Base-by-base conservation (phyloP, 2,888 invertebrate species). In the Bombylius discolor region DNA sequence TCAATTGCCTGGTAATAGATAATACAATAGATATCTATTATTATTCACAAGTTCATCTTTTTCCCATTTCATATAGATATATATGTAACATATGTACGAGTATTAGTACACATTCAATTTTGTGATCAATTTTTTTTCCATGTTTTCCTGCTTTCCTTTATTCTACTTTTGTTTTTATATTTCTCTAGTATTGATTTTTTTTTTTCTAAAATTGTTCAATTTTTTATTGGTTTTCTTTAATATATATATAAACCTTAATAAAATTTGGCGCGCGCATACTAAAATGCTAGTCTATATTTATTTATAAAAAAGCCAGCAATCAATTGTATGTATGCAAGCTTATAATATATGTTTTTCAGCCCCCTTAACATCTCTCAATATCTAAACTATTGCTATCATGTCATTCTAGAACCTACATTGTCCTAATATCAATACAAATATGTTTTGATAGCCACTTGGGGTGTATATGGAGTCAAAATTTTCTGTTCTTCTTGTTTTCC, bases 281-380 rank as follows among this genome's bases (percentile, higher is more conserved):
- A 51, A 59, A 59, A 55, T 55, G 54, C 54, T 53, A 55, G 53
- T 59, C 56, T 44, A 49, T 48, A 55, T 54, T 59, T 56, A 56
- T 42, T 23, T 23, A 23, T 23, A 23, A 23, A 23, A 55, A 56
- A 56, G 56, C 49, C 56, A 59, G 56, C 55, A 59, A 59, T 59
- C 59, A 59, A 59, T 59, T 59, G 59, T 54, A 55, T 56, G 54
- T 54, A 32, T 42, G 7, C 39, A 42, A 42, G 11, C 11, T 47
- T 47, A 45, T 51, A 55, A 51, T 47, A 44, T 55, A 50, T 55
- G 33, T 50, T 32, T 47, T 33, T 39, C n/a, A 23, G 47, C 46
- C 46, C 23, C 23, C 14, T 46, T 23, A 14, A 14, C 23, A 14
- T 46, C 33, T 47, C 42, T 51, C 42, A 34, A 39, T 11, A 42